These are phyloP conservation scores for Chiloscyllium plagiosum DNA, from an alignment of 2,113 vertebrate genomes.

Conservation along the genomic window DNA sequence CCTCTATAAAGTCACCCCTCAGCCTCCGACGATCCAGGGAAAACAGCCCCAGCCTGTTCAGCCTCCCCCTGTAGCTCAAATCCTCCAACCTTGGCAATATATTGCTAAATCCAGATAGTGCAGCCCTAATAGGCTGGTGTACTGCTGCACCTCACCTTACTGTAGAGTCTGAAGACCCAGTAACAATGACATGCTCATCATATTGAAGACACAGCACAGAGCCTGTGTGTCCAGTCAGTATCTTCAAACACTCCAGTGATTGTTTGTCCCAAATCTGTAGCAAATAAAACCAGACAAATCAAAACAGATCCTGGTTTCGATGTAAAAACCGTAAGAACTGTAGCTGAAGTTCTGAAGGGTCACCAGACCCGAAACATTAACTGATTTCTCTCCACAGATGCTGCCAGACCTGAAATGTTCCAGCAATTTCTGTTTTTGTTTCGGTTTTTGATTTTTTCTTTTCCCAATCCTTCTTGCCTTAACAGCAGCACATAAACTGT, in stretches of 20 bases:
- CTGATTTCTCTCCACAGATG: too few species aligned
- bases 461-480: not conserved
- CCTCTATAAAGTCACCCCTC: too few species aligned
- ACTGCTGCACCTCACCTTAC: conserved; percentile 67
- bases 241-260: conserved; percentile 92
- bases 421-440: too few species aligned
- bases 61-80: too few species aligned
- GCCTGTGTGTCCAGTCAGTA: conserved; percentile 93
- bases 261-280: conserved; percentile 95
- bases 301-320: not conserved
- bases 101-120: not conserved
- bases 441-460: not conserved
- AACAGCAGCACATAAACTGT: not conserved
- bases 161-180: conserved; percentile 96
- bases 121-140: not conserved
- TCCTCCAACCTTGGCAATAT: not conserved
- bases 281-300: not conserved
- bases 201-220: conserved; percentile 97
- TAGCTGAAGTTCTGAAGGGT: too few species aligned
- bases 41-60: too few species aligned
- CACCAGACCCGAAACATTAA: too few species aligned
- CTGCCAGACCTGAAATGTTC: too few species aligned
- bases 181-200: conserved; percentile 95
- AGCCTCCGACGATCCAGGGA: too few species aligned
- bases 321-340: too few species aligned